Percentiles rank a stretch among this genome's conserved stretches.
These are phyloP conservation scores for Aphaenogaster floridana DNA, from an alignment of 1,140 invertebrate species.

Conservation along the genomic window DNA sequence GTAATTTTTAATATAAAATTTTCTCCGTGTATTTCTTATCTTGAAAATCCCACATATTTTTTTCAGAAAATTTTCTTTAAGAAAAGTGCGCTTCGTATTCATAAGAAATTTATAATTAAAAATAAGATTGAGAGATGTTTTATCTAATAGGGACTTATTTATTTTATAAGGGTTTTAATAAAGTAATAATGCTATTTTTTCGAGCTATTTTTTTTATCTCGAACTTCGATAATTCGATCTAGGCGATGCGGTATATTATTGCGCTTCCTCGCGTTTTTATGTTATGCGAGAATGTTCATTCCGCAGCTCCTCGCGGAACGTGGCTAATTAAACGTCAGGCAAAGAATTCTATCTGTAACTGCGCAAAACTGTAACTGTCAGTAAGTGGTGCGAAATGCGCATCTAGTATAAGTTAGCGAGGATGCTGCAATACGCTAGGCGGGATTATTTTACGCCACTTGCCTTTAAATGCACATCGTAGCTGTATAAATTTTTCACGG, in stretches of 20 bases:
- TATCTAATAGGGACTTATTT: background rate
- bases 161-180: background rate
- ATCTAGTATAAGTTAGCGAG: background rate
- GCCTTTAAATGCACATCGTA: conserved; percentile 13
- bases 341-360: conserved; percentile 19
- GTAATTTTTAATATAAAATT: too few species aligned
- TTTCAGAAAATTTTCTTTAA: background rate
- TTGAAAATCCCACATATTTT: background rate
- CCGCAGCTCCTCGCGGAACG: conserved; percentile 18
- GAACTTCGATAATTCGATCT: background rate
- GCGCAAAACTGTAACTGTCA: conserved; percentile 31
- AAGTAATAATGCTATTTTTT: background rate
- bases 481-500: conserved; percentile 16
- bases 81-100: background rate
- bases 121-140: background rate
- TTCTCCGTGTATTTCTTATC: background rate
- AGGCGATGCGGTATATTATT: background rate
- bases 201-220: background rate
- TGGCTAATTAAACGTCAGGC: conserved; percentile 45
- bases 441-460: conserved; percentile 59
- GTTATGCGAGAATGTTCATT: background rate
- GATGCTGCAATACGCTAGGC: conserved; percentile 21
- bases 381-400: conserved; percentile 46
- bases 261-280: background rate
- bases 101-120: background rate